Base-by-base conservation (phyloP, 2,888 invertebrate genomes). In the Pheosia gnoma region DNA sequence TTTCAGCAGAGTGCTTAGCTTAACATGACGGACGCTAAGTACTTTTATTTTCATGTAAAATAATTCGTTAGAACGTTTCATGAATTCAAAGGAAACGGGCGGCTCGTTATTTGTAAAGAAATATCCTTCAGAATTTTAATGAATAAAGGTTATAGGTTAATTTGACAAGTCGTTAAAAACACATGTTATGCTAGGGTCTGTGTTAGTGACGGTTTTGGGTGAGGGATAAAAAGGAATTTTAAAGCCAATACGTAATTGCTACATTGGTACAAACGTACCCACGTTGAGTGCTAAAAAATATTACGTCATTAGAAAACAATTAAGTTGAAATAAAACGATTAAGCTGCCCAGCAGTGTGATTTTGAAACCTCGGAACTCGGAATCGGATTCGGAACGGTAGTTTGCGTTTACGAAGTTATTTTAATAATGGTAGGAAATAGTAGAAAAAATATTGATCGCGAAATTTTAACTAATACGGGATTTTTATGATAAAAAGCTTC, bases 71-170 rank as follows among this genome's bases (percentile, higher is more conserved):
- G 11, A 53, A 53, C 37, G 53, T 37, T 53, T 53, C 4, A 11
- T 38, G 5, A 36, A 37, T 53, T 53, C 53, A 53, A 53, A 53
- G 53, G 11, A 53, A 37, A 38, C 53, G 10, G 25, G 53, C 4
- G 25, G 53, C 4, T 53, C 53, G 53, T 53, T 53, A 37, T 37
- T 37, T 37, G 53, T 53, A 53, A 53, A 53, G 53, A 53, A 53
- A 9, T 51, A n/a, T 53, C 53, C 13, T 38, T 53, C 37, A 53
- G 25, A 51, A 25, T 25, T 13, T 51, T 13, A 51, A 51, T 51
- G 51, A 51, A 25, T 25, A 9, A n/a, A 47, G 47, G 47, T 47
- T 47, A 47, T n/a, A 47, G 43, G 51, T 51, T 51, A 51, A 51
- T 51, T 51, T 51, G 25, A 8, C 25, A 51, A 9, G 25, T 25